Percentiles rank a stretch among this genome's conserved stretches.
Conservation (phyloP, 2,888 invertebrate species). For the Synergus laeviventris region DNA sequence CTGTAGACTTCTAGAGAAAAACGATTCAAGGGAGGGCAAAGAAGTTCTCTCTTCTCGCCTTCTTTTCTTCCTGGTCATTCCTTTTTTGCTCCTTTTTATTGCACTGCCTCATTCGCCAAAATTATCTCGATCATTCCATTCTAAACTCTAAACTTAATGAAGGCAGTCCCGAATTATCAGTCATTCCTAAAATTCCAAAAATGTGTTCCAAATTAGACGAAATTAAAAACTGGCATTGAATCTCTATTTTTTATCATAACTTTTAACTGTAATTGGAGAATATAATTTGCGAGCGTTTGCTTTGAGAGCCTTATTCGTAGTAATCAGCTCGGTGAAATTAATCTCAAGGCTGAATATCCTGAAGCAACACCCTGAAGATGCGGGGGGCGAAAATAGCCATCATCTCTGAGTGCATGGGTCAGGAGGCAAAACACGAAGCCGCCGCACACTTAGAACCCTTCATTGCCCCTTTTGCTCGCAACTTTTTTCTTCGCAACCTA, state of each 20-base stretch:
- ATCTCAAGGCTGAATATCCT: slow-evolving; percentile 35
- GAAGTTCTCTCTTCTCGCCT: slow-evolving; percentile 18
- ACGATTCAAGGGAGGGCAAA: slow-evolving; percentile 27
- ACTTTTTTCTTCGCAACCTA: background rate
- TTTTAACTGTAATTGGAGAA: slow-evolving; percentile 1
- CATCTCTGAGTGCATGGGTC: slow-evolving; percentile 24
- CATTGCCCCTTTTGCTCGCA: too few relatives aligned
- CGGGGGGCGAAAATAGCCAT: slow-evolving; percentile 14
- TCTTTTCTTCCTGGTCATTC: background rate
- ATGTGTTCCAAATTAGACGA: background rate
- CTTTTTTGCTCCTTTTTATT: slow-evolving; percentile 21
- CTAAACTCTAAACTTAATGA: slow-evolving; percentile 5
- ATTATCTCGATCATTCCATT: slow-evolving; percentile 19
- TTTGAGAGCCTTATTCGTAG: slow-evolving; percentile 24
- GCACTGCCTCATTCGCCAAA: slow-evolving; percentile 8
- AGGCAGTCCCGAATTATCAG: background rate
- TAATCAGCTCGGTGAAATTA: slow-evolving; percentile 37
- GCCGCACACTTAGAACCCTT: background rate
- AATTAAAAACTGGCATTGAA: background rate
- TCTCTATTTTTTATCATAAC: background rate
- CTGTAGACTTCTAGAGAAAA: slow-evolving; percentile 1
- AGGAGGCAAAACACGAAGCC: slow-evolving; percentile 17
- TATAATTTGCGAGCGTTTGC: slow-evolving; percentile 4
- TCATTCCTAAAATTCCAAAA: background rate
- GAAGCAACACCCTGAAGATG: slow-evolving; percentile 32